Percentiles rank a stretch among this genome's conserved stretches.
Conservation (phyloP, 2,888 invertebrate species). For the Anarsia innoxiella region DNA sequence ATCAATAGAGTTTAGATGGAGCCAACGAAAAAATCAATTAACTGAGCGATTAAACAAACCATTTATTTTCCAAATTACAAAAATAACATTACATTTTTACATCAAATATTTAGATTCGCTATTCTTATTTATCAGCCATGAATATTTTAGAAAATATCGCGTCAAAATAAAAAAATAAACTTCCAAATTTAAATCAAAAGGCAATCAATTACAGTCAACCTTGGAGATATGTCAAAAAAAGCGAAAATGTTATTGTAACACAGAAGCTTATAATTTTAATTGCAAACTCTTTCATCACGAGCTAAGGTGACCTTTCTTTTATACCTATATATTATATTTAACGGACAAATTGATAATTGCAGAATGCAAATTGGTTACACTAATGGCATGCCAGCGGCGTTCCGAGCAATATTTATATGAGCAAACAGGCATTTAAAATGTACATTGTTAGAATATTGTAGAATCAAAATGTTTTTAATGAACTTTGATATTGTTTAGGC, state of each 20-base stretch:
- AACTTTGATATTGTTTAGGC: not conserved
- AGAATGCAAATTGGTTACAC: constrained; percentile 22
- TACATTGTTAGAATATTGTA: constrained; percentile 4
- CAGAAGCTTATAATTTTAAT: constrained; percentile 18
- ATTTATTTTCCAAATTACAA: too few relatives aligned
- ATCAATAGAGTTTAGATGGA: too few relatives aligned
- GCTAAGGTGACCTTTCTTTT: constrained; percentile 26
- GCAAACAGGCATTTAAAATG: not conserved
- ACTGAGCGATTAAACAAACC: too few relatives aligned
- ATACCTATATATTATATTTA: constrained; percentile 29
- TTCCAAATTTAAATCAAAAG: not conserved
- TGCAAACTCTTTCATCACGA: constrained; percentile 27
- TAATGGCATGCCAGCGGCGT: constrained; percentile 10
- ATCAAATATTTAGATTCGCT: too few relatives aligned
- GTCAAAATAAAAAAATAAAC: not conserved
- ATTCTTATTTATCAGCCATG: too few relatives aligned
- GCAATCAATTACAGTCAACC: constrained; percentile 10
- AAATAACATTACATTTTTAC: too few relatives aligned
- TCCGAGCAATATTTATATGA: too few relatives aligned
- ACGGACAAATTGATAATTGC: constrained; percentile 34
- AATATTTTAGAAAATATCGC: too few relatives aligned
- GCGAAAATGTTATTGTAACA: constrained; percentile 10
- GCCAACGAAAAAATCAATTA: too few relatives aligned
- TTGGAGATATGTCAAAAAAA: constrained; percentile 3
- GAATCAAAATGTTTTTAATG: constrained; percentile 5